phyloP scores from a whole-genome alignment of 2,888 invertebrate genomes.

The Nasonia oneida region DNA sequence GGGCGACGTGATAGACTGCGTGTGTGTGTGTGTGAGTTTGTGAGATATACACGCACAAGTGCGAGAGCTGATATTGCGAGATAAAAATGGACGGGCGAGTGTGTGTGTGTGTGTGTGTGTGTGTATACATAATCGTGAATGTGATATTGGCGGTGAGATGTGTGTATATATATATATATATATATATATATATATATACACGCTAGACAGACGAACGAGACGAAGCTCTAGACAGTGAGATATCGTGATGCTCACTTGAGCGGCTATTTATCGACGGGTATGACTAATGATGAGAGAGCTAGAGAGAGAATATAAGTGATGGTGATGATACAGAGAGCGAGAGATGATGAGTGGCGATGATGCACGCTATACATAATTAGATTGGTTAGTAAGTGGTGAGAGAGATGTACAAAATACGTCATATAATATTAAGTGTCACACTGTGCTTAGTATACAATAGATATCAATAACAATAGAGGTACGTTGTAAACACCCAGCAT shows the following conservation, averaged over 20 bases:
- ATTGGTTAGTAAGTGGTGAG: background rate
- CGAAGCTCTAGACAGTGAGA: slow-evolving; percentile 39
- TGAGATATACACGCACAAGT: background rate
- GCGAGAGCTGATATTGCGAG: slow-evolving; percentile 46
- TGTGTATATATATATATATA: background rate
- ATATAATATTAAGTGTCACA: slow-evolving; percentile 7
- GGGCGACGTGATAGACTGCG: background rate
- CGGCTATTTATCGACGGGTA: slow-evolving; percentile 8
- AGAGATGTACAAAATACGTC: background rate
- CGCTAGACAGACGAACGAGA: slow-evolving; percentile 18
- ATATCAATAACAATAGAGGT: slow-evolving; percentile 64
- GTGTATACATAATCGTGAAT: slow-evolving; percentile 3
- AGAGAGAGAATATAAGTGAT: slow-evolving; percentile 7
- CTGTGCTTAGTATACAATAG: slow-evolving; percentile 56
- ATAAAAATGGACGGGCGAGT: slow-evolving; percentile 36
- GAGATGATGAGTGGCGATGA: background rate
- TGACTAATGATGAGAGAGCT: background rate
- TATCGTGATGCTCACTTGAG: background rate
- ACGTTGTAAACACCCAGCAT: slow-evolving; percentile 69
- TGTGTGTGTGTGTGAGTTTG: background rate
- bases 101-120: background rate
- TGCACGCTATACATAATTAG: background rate
- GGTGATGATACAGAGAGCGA: background rate
- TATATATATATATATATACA: background rate
- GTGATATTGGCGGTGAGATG: background rate